phyloP scores from a whole-genome alignment of 2,113 vertebrate genomes.

The Mohoua ochrocephala region DNA sequence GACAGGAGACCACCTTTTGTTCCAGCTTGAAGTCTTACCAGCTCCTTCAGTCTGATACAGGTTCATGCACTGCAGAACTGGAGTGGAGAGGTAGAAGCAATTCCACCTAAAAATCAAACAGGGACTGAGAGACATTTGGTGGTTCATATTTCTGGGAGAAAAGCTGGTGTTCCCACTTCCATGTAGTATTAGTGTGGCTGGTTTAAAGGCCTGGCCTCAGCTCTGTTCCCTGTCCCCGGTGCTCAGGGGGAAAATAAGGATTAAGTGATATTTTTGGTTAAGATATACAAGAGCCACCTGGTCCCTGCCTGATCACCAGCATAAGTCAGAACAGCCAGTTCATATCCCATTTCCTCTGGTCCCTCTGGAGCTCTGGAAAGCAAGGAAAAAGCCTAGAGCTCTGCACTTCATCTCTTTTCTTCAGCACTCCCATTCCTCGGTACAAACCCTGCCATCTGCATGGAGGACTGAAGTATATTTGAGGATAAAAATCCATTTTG shows the following conservation, averaged over 20 bases:
- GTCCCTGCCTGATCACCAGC: not conserved
- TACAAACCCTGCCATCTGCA: not conserved
- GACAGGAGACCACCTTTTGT: not conserved
- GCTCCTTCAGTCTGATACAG: not conserved
- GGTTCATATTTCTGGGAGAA: not conserved
- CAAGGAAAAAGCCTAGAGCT: not conserved
- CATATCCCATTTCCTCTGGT: not conserved
- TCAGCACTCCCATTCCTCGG: not conserved
- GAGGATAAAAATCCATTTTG: not conserved
- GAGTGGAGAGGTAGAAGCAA: not conserved
- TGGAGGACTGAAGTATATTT: not conserved
- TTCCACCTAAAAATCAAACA: not conserved
- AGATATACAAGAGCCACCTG: constrained; percentile 11
- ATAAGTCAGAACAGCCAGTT: not conserved
- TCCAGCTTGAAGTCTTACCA: not conserved
- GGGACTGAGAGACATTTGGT: not conserved
- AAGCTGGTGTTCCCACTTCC: not conserved
- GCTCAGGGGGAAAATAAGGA: constrained; percentile 11
- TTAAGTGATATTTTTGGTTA: constrained; percentile 49
- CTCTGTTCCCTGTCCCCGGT: not conserved
- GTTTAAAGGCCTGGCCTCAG: not conserved
- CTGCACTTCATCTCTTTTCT: not conserved
- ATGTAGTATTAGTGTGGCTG: not conserved
- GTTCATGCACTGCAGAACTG: not conserved
- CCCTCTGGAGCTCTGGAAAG: not conserved